A percentile compares a stretch with the other conserved stretches of the same genome.
Conservation (phyloP, 2,888 invertebrate genomes). For the Oxytorus armatus region DNA sequence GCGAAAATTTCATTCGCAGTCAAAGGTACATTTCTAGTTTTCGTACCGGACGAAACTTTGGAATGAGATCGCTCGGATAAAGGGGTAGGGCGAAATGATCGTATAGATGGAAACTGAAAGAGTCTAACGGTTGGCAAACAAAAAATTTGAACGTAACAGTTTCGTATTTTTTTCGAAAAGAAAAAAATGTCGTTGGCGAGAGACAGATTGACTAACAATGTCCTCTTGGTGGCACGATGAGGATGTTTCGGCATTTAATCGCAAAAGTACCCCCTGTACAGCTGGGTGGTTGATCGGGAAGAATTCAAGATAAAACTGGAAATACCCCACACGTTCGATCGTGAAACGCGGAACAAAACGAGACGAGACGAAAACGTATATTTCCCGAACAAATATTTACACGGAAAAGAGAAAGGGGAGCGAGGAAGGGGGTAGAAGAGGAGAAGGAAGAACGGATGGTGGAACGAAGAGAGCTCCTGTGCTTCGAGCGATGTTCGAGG, state of each 20-base stretch:
- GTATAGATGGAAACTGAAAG: too few relatives aligned
- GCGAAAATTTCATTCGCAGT: constrained; percentile 83
- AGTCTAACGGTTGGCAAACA: too few relatives aligned
- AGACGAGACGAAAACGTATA: constrained; percentile 75
- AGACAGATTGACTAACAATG: too few relatives aligned
- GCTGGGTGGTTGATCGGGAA: constrained; percentile 18
- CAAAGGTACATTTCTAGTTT: constrained; percentile 82
- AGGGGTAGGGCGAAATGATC: too few relatives aligned
- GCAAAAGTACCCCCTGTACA: too few relatives aligned
- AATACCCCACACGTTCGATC: constrained; percentile 18
- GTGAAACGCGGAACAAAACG: constrained; percentile 53
- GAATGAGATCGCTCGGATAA: constrained; percentile 74
- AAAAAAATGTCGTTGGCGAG: too few relatives aligned
- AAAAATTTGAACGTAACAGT: too few relatives aligned
- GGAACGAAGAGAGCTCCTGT: constrained; percentile 23
- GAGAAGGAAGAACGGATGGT: constrained; percentile 17
- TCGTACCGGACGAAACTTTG: constrained; percentile 78
- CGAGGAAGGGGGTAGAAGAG: constrained; percentile 21
- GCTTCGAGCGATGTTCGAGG: constrained; percentile 46
- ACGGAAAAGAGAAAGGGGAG: constrained; percentile 62
- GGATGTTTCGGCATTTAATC: too few relatives aligned
- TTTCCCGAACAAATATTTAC: constrained; percentile 81
- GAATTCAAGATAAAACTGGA: constrained; percentile 24
- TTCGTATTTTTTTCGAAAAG: too few relatives aligned
- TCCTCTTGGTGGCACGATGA: too few relatives aligned